phyloP scores from a whole-genome alignment of 2,888 invertebrate genomes.

The Drosophila colorata region DNA sequence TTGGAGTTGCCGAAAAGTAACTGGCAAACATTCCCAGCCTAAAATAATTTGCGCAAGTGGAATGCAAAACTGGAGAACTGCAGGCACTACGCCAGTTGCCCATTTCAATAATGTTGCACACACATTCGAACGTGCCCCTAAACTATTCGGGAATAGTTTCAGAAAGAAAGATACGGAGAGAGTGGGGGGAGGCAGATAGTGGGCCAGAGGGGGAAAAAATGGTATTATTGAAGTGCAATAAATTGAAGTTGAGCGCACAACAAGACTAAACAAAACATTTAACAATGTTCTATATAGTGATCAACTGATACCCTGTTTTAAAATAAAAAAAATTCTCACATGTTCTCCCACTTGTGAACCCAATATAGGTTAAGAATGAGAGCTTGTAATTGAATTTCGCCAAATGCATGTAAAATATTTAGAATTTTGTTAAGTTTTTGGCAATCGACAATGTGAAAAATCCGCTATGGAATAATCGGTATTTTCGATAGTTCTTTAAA shows the following conservation, averaged over 20 bases:
- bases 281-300: neutral
- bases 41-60: slow-evolving; percentile 58
- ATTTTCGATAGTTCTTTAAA: too few relatives aligned
- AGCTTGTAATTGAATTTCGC: too few relatives aligned
- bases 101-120: slow-evolving; percentile 74
- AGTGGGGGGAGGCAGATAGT: neutral
- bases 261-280: slow-evolving; percentile 35
- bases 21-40: slow-evolving; percentile 49
- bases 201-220: slow-evolving; percentile 21
- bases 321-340: too few relatives aligned
- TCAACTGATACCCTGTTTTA: slow-evolving; percentile 8
- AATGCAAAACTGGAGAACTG: slow-evolving; percentile 52
- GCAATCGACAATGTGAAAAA: too few relatives aligned
- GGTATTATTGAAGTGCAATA: slow-evolving; percentile 79
- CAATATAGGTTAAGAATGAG: too few relatives aligned
- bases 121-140: slow-evolving; percentile 44
- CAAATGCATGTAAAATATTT: too few relatives aligned
- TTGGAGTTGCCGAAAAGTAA: slow-evolving; percentile 26
- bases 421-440: too few relatives aligned
- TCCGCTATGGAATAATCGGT: too few relatives aligned
- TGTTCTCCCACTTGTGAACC: too few relatives aligned
- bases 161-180: neutral
- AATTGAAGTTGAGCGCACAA: slow-evolving; percentile 59
- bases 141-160: slow-evolving; percentile 50
- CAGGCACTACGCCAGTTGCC: slow-evolving; percentile 15